phyloP scores from a whole-genome alignment of 2,888 invertebrate species.

The Drosophila stalkeri region DNA sequence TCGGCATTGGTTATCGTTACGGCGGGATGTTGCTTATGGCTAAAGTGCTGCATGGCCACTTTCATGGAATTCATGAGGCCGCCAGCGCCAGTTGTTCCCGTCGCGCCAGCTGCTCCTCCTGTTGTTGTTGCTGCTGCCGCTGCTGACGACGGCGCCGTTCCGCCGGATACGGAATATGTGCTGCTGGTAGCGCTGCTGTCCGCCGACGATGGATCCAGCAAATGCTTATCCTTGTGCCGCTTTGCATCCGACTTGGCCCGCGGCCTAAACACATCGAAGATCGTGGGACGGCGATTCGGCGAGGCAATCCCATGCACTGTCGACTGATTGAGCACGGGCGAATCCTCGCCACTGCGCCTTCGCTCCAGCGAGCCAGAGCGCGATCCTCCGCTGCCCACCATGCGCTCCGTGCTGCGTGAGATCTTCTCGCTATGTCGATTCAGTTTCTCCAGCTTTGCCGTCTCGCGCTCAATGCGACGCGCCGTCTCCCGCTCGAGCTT shows the following conservation, averaged over 20 bases:
- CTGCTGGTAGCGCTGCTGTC: conserved; percentile 83
- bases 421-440: conserved; percentile 85
- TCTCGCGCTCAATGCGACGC: conserved; percentile 84
- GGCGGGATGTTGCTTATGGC: conserved; percentile 81
- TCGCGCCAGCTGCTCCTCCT: conserved; percentile 49
- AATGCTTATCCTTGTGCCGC: conserved; percentile 79
- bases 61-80: conserved; percentile 94
- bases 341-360: conserved; percentile 84
- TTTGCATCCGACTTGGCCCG: conserved; percentile 91
- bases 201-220: conserved; percentile 80
- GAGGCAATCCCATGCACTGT: conserved; percentile 87
- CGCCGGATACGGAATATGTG: conserved; percentile 74
- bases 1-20: conserved; percentile 83
- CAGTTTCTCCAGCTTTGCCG: conserved; percentile 85
- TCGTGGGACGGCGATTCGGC: conserved; percentile 90
- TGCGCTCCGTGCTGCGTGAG: conserved; percentile 85
- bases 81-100: conserved; percentile 33
- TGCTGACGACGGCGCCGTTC: conserved; percentile 70
- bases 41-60: conserved; percentile 89
- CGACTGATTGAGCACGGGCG: conserved; percentile 85
- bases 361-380: conserved; percentile 85
- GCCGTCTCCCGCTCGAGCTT: conserved; percentile 85
- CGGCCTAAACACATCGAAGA: conserved; percentile 93
- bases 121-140: conserved; percentile 71
- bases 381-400: conserved; percentile 81